Evolutionary conservation across 2,113 vertebrate genomes (phyloP), one percentile per base, ranked within the genome.

Genomic region (Calidris pygmaea): DNA sequence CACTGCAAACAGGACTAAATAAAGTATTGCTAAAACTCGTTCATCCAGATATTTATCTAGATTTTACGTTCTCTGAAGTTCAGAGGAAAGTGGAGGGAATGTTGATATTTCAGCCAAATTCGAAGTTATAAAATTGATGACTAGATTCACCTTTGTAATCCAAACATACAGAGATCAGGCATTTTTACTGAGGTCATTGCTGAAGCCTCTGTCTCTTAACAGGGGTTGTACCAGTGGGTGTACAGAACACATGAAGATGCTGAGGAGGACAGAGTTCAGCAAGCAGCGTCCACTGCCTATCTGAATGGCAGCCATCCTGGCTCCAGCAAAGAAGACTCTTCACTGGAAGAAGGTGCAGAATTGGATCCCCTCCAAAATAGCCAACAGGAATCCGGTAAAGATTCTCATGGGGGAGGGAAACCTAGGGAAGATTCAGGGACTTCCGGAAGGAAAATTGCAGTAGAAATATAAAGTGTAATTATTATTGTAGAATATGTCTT

Each of bases 211-310:
- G 1, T 97, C 67, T 96, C 50, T 85, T 95, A 68, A 22, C 93
- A 98, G 98, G 97, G 98, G 23, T 92, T 98, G 95, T 99, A 98
- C 95, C 99, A 98, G 95, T 99, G 99, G 99, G 98, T 99, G 75
- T 99, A 99, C 96, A 98, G 99, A 47, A 98, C 98, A 12, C 98
- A 99, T 29, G 99, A 99, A 95, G 99, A 99, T 73, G 98, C 99
- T 41, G 99, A 99, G 62, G 98, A 98, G 78, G 98, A 98, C 5
- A 97, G 98, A 67, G 98, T 97, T 85, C 96, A 93, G 85, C 98
- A 97, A 60, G 97, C 90, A 80, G 94, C 60, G 22, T 91, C 97
- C 3, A 91, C 95, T 9, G 96, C 93, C 1, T 98, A 97, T 80
- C 88, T 97, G 26, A 91, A 93, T n/a, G 96, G 97, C 10, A 95